phyloP scores from a whole-genome alignment of 2,888 invertebrate species.

The Gandaritis pyraliata region DNA sequence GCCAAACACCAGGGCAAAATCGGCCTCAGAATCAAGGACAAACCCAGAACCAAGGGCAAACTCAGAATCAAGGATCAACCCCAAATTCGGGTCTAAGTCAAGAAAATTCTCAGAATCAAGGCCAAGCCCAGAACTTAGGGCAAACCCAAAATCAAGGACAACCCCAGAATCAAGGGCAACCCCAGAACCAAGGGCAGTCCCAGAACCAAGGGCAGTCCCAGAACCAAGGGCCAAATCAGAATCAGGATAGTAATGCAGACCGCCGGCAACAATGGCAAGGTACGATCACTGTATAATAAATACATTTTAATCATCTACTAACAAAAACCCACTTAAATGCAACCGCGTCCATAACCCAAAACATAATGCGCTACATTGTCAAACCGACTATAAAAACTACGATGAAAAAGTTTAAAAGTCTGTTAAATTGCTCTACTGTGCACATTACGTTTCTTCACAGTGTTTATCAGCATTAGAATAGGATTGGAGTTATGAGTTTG shows the following conservation, averaged over 20 bases:
- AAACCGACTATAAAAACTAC: background rate
- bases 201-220: slow-evolving; percentile 25
- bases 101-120: slow-evolving; percentile 24
- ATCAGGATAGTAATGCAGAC: slow-evolving; percentile 13
- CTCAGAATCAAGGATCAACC: slow-evolving; percentile 17
- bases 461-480: no score
- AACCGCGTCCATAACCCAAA: background rate
- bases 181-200: slow-evolving; percentile 25
- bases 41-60: slow-evolving; percentile 23
- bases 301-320: background rate
- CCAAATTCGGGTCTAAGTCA: slow-evolving; percentile 22
- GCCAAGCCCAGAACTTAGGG: slow-evolving; percentile 21
- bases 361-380: background rate
- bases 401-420: no score
- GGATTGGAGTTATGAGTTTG: no score
- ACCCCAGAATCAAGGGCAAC: slow-evolving; percentile 26
- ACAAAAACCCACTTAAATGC: background rate
- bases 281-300: slow-evolving; percentile 3
- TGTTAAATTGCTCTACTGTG: no score
- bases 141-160: slow-evolving; percentile 24
- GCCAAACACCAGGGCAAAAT: slow-evolving; percentile 15
- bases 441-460: no score
- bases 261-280: slow-evolving; percentile 22
- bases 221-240: slow-evolving; percentile 12
- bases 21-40: slow-evolving; percentile 28